Conservation (phyloP, 2,888 invertebrate genomes). For the Watsonalla binaria region DNA sequence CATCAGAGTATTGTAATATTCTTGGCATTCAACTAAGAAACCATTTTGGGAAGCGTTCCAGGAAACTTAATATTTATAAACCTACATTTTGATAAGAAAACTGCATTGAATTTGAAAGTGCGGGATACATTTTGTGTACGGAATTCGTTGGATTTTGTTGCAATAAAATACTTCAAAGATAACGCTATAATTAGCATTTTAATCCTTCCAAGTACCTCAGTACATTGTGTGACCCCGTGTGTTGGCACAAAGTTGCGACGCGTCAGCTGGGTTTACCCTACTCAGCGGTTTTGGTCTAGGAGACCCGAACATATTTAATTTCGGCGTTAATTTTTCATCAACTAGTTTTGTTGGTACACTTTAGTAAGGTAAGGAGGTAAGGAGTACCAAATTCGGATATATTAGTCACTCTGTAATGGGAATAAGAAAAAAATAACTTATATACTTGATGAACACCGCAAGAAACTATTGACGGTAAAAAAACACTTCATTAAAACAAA, state of each 20-base stretch:
- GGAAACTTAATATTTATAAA: conserved; percentile 23
- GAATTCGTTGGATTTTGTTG: not conserved
- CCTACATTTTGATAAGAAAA: conserved; percentile 6
- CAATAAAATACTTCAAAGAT: not conserved
- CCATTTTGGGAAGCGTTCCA: conserved; percentile 34
- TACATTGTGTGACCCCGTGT: conserved; percentile 31
- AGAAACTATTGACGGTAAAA: too few species aligned
- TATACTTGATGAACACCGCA: too few species aligned
- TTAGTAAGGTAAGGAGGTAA: not conserved
- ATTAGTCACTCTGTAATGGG: too few species aligned
- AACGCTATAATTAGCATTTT: conserved; percentile 24
- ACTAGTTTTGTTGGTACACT: not conserved
- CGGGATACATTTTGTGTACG: too few species aligned
- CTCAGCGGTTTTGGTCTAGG: conserved; percentile 16
- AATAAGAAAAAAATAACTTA: too few species aligned
- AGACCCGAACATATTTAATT: conserved; percentile 4
- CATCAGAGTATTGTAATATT: conserved; percentile 43
- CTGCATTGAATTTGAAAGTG: not conserved
- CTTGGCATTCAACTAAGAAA: conserved; percentile 44
- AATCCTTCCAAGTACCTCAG: conserved; percentile 20
- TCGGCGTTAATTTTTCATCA: not conserved
- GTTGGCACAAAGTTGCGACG: conserved; percentile 23
- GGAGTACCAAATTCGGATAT: too few species aligned
- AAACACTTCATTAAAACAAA: too few species aligned
- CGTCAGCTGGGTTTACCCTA: conserved; percentile 31